Evolutionary conservation across 1,140 invertebrate species (phyloP).

Genomic region (Ruditapes philippinarum): DNA sequence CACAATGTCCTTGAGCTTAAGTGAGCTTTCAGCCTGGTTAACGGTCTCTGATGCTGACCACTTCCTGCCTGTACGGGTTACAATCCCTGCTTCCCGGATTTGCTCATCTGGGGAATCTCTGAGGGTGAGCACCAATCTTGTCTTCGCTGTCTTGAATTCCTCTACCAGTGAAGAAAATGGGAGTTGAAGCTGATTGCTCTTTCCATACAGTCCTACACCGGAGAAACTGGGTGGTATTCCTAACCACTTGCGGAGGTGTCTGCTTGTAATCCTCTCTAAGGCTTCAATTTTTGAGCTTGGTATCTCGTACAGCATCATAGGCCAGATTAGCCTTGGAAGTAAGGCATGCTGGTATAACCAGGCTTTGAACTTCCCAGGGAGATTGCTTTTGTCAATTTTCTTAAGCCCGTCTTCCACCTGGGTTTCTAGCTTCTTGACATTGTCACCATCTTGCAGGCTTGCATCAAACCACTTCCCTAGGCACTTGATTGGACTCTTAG

Average conservation of each 20-base stretch:
- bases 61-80: constrained; percentile 32
- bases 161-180: constrained; percentile 47
- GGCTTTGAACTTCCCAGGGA: constrained; percentile 58
- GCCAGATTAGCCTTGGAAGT: constrained; percentile 53
- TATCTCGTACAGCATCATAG: constrained; percentile 58
- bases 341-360: constrained; percentile 51
- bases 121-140: constrained; percentile 35
- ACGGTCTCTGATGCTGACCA: constrained; percentile 48
- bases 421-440: constrained; percentile 9
- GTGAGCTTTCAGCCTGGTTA: constrained; percentile 58
- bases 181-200: constrained; percentile 29
- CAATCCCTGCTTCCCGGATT: constrained; percentile 46
- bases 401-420: constrained; percentile 50
- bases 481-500: constrained; percentile 44
- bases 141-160: constrained; percentile 52
- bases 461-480: constrained; percentile 50
- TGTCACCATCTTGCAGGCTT: constrained; percentile 22
- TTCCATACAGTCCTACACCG: constrained; percentile 39
- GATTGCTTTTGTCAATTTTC: constrained; percentile 45
- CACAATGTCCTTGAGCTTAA: constrained; percentile 56
- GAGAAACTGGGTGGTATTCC: constrained; percentile 50
- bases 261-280: constrained; percentile 43
- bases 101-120: constrained; percentile 18
- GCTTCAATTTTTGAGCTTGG: constrained; percentile 41
- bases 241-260: constrained; percentile 44